Conservation (phyloP, 2,113 vertebrate genomes). For the Lanius ludovicianus region DNA sequence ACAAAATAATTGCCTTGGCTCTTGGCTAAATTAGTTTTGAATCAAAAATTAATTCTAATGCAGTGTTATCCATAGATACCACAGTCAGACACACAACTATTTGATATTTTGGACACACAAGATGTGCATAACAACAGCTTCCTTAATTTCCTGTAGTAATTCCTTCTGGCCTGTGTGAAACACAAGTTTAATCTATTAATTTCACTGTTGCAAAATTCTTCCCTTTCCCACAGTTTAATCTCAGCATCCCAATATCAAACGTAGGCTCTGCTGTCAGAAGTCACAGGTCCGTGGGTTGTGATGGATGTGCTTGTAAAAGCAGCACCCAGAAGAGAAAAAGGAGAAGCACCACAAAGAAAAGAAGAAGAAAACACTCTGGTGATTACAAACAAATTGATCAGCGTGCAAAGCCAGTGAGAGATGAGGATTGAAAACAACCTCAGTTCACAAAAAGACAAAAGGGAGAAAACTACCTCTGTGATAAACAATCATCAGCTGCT, state of each 20-base stretch:
- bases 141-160: not conserved
- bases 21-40: not conserved
- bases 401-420: not conserved
- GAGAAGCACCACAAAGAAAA: not conserved
- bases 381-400: not conserved
- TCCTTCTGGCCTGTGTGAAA: not conserved
- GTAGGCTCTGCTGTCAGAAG: not conserved
- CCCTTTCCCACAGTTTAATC: not conserved
- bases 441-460: not conserved
- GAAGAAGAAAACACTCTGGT: not conserved
- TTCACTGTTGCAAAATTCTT: not conserved
- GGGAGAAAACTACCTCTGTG: conserved; percentile 82
- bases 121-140: not conserved
- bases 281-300: not conserved
- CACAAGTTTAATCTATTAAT: not conserved
- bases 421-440: not conserved
- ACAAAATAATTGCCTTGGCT: not conserved
- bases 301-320: not conserved
- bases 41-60: not conserved
- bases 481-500: conserved; percentile 87
- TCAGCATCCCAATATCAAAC: not conserved
- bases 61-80: not conserved
- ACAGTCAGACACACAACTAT: not conserved
- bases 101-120: not conserved
- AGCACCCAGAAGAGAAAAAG: not conserved